Evolutionary conservation across 2,888 invertebrate genomes (phyloP).

Genomic region (Microctonus hyperodae): DNA sequence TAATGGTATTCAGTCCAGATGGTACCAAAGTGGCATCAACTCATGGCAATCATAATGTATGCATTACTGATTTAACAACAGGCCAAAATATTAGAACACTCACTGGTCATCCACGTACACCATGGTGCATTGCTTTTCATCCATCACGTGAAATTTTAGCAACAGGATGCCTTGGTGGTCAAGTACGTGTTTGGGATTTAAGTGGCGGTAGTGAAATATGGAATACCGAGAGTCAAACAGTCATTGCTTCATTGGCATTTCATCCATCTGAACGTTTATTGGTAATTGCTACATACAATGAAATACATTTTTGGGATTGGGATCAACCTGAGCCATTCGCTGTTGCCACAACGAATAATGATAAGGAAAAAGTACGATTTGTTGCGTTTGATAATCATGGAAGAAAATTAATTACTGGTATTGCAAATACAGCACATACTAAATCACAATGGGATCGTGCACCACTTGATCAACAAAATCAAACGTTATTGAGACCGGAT

Average conservation of each 20-base stretch:
- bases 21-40: constrained; percentile 87
- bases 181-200: constrained; percentile 89
- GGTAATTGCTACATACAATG: constrained; percentile 86
- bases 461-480: constrained; percentile 43
- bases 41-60: constrained; percentile 89
- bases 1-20: constrained; percentile 89
- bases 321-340: constrained; percentile 78
- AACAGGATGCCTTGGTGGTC: constrained; percentile 87
- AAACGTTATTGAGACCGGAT: constrained; percentile 34
- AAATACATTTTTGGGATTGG: constrained; percentile 92
- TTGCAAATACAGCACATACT: constrained; percentile 69
- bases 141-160: constrained; percentile 85
- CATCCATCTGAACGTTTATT: constrained; percentile 83
- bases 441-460: constrained; percentile 66
- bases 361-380: constrained; percentile 83
- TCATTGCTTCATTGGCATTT: constrained; percentile 86
- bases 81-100: constrained; percentile 81
- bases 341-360: constrained; percentile 75
- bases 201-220: constrained; percentile 86
- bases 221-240: constrained; percentile 76
- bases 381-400: constrained; percentile 85
- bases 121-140: constrained; percentile 91
- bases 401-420: constrained; percentile 83
- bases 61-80: constrained; percentile 80
- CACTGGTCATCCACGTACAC: constrained; percentile 85